phyloP scores from a whole-genome alignment of 2,888 invertebrate species.

The Nemapogon koenigi region DNA sequence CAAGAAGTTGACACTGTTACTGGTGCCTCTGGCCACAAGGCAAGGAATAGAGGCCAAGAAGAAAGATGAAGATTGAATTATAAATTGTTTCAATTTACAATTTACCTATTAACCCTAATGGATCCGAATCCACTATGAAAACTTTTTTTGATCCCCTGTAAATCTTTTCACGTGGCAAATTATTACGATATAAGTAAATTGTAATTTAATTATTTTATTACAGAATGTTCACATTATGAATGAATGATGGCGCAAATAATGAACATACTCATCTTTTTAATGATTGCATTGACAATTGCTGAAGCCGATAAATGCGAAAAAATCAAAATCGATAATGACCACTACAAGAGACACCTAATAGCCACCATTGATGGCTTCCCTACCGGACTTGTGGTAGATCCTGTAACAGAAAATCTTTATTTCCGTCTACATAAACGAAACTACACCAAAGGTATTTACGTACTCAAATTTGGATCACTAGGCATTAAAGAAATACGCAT shows the following conservation, averaged over 20 bases:
- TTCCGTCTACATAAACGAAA: conserved; percentile 50
- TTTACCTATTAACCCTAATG: no score
- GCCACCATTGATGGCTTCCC: conserved; percentile 51
- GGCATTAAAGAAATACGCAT: conserved; percentile 41
- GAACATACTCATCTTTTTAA: conserved; percentile 17
- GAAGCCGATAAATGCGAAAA: conserved; percentile 40
- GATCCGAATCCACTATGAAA: no score
- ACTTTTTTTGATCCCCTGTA: no score
- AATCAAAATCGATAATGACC: conserved; percentile 42
- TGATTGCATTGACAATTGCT: conserved; percentile 10
- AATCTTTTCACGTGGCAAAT: no score
- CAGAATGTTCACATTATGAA: no score
- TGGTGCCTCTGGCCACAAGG: no score
- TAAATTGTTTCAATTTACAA: no score
- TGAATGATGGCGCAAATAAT: conserved; percentile 18
- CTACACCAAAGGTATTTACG: conserved; percentile 48
- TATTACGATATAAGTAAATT: neutral
- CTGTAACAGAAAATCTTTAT: conserved; percentile 45
- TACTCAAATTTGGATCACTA: conserved; percentile 43
- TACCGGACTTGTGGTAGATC: conserved; percentile 43
- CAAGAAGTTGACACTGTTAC: no score
- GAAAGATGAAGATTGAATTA: no score
- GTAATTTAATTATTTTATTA: neutral
- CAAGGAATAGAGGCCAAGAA: no score
- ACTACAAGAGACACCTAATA: conserved; percentile 43